Conservation (phyloP, 1,140 invertebrate species). For the Caenorhabditis tropicalis region DNA sequence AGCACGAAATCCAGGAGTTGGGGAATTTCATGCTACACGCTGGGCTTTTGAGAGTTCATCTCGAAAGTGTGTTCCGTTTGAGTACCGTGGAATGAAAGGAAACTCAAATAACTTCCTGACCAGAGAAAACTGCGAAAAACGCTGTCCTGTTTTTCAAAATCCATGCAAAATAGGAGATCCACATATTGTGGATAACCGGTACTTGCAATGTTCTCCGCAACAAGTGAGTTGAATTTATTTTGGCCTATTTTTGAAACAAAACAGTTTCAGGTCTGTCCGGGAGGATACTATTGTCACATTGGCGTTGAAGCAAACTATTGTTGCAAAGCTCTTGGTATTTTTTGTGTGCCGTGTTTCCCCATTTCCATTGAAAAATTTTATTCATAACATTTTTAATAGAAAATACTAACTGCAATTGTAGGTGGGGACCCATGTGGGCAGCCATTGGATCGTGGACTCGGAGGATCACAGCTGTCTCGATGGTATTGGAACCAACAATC, state of each 20-base stretch:
- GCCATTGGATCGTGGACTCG: slow-evolving; percentile 65
- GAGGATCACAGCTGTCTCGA: slow-evolving; percentile 60
- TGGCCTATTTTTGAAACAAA: too few species aligned
- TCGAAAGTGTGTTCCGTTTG: slow-evolving; percentile 58
- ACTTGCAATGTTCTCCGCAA: slow-evolving; percentile 52
- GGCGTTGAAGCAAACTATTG: slow-evolving; percentile 59
- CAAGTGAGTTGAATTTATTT: too few species aligned
- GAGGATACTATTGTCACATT: slow-evolving; percentile 62
- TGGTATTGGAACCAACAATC: slow-evolving; percentile 68
- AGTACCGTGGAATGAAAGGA: slow-evolving; percentile 74
- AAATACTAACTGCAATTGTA: slow-evolving; percentile 50
- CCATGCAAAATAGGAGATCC: slow-evolving; percentile 64
- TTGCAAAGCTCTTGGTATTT: slow-evolving; percentile 61
- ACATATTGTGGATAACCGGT: slow-evolving; percentile 31
- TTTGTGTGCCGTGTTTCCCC: slow-evolving; percentile 34
- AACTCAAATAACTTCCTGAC: slow-evolving; percentile 83
- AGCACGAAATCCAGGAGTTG: slow-evolving; percentile 55
- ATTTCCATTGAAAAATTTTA: background rate
- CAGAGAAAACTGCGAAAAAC: slow-evolving; percentile 80
- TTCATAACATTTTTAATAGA: background rate
- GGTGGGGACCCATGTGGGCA: slow-evolving; percentile 69
- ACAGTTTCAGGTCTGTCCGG: too few species aligned
- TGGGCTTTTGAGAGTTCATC: slow-evolving; percentile 59
- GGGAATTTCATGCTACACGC: slow-evolving; percentile 57
- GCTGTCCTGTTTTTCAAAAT: slow-evolving; percentile 75